A percentile compares a stretch with the other conserved stretches of the same genome.
Evolutionary conservation across 2,113 vertebrate species (phyloP).

Genomic region (Menidia beryllina): DNA sequence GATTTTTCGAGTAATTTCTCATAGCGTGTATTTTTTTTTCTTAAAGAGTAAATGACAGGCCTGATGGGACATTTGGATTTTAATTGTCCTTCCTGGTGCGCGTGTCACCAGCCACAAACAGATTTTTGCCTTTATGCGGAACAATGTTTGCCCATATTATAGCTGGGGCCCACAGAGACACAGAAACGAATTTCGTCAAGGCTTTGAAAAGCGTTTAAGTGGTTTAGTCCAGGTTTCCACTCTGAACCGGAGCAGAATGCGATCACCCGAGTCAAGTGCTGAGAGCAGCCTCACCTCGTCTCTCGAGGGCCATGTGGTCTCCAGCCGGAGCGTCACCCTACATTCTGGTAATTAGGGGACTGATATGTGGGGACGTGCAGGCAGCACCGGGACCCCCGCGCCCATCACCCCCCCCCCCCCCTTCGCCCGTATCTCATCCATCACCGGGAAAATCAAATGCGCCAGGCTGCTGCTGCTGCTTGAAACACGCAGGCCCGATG

Average conservation of each 20-base stretch:
- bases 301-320: conserved; percentile 40
- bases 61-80: neutral
- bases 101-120: no score
- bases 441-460: conserved; percentile 75
- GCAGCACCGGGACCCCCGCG: conserved; percentile 50
- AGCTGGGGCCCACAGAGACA: neutral
- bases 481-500: conserved; percentile 33
- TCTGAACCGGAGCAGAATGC: neutral
- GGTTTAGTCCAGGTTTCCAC: neutral
- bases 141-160: neutral
- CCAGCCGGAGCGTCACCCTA: conserved; percentile 58
- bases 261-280: conserved; percentile 26
- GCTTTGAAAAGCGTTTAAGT: neutral
- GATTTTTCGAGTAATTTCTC: neutral
- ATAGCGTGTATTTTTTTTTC: no score
- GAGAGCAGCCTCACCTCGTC: conserved; percentile 17
- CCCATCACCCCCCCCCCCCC: conserved; percentile 7
- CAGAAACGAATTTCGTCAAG: neutral
- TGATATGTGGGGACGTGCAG: conserved; percentile 61
- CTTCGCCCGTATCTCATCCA: conserved; percentile 62
- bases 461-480: conserved; percentile 36
- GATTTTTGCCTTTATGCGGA: neutral
- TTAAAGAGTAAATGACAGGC: neutral
- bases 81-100: neutral
- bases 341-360: conserved; percentile 74